Percentiles rank a stretch among this genome's conserved stretches.
These are phyloP conservation scores for Leptodirus hochenwartii DNA, from an alignment of 2,888 invertebrate genomes.

Conservation along the genomic window DNA sequence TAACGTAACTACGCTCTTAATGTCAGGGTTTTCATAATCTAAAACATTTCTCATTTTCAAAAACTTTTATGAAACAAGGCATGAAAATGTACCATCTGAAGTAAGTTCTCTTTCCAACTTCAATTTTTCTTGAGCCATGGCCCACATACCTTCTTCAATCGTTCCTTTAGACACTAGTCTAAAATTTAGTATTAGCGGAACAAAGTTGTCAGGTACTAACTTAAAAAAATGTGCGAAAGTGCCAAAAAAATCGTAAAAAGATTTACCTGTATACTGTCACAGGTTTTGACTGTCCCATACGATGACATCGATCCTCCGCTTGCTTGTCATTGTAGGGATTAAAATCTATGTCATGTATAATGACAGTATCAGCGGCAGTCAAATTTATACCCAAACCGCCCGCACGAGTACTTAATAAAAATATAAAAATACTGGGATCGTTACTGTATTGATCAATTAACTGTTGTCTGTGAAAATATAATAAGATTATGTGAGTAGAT, in stretches of 20 bases:
- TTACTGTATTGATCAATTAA: conserved; percentile 78
- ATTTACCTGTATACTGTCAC: conserved; percentile 77
- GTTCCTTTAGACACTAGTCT: conserved; percentile 70
- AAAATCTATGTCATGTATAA: conserved; percentile 94
- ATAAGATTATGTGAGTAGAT: too few species aligned
- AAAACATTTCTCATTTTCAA: conserved; percentile 16
- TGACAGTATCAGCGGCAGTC: conserved; percentile 86
- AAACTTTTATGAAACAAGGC: conserved; percentile 1
- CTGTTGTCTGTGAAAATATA: conserved; percentile 46
- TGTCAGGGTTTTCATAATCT: conserved; percentile 55
- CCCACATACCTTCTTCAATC: conserved; percentile 84
- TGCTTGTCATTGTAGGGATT: conserved; percentile 98
- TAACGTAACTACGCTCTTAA: conserved; percentile 61
- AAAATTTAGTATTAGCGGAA: too few species aligned
- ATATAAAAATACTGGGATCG: conserved; percentile 66
- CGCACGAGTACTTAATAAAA: conserved; percentile 81
- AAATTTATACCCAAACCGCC: conserved; percentile 94
- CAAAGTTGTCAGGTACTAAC: too few species aligned
- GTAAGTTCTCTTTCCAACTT: conserved; percentile 79
- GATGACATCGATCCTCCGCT: conserved; percentile 79
- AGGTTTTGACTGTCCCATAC: conserved; percentile 61
- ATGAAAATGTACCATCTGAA: conserved; percentile 24
- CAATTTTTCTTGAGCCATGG: conserved; percentile 79
- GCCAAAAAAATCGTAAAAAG: too few species aligned
- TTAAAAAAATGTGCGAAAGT: too few species aligned